These are phyloP conservation scores for Urechis unicinctus DNA, from an alignment of 2,888 invertebrate species.

Conservation along the genomic window DNA sequence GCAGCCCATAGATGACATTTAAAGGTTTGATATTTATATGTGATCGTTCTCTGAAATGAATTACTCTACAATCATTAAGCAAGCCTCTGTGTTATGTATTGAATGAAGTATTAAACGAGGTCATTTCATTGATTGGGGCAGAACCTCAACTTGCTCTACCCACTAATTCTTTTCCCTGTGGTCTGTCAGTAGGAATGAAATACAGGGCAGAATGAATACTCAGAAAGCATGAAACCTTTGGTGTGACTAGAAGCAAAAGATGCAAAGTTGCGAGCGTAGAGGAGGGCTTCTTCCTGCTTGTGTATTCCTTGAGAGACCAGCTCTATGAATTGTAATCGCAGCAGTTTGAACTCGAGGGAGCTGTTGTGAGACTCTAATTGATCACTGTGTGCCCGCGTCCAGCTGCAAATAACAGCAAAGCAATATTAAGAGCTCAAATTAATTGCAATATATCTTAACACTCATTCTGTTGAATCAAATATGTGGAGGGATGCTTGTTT, in stretches of 20 bases:
- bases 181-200: not conserved
- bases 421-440: not conserved
- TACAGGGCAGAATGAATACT: not conserved
- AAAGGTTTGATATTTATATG: too few species aligned
- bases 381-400: slow-evolving; percentile 73
- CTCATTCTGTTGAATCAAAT: too few species aligned
- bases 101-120: too few species aligned
- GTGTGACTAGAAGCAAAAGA: slow-evolving; percentile 72
- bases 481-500: too few species aligned
- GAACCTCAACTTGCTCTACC: too few species aligned
- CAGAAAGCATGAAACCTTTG: slow-evolving; percentile 56
- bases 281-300: slow-evolving; percentile 76
- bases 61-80: too few species aligned
- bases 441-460: too few species aligned
- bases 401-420: slow-evolving; percentile 48
- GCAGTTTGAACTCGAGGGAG: slow-evolving; percentile 73
- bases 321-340: slow-evolving; percentile 73
- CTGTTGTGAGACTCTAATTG: slow-evolving; percentile 62
- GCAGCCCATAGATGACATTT: too few species aligned
- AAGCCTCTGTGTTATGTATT: too few species aligned
- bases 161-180: too few species aligned
- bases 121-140: too few species aligned
- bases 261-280: slow-evolving; percentile 76
- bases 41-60: too few species aligned
- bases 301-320: slow-evolving; percentile 61